Evolutionary conservation across 2,797 vertebrate genomes (phyloP).

Genomic region (Benthosema pterotum): DNA sequence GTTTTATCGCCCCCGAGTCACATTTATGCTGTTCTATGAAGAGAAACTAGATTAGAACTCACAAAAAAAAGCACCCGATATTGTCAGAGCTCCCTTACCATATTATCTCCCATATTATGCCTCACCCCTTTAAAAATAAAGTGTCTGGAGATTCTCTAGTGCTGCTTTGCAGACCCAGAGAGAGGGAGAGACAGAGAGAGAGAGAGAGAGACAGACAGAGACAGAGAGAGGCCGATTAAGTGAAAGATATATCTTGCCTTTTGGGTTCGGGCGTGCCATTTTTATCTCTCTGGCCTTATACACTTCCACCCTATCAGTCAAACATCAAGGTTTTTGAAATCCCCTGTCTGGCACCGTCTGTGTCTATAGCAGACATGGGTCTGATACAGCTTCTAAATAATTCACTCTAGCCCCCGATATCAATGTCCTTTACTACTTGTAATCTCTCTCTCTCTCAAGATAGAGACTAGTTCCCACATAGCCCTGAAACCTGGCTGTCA

Average conservation of each 20-base stretch:
- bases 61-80: background rate
- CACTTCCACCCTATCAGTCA: slow-evolving; percentile 39
- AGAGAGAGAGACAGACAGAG: too few species aligned
- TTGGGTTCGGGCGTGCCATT: slow-evolving; percentile 22
- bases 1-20: background rate
- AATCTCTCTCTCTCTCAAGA: slow-evolving; percentile 44
- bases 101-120: slow-evolving; percentile 3
- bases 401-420: slow-evolving; percentile 57
- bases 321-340: slow-evolving; percentile 54
- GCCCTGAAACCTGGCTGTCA: too few species aligned
- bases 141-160: slow-evolving; percentile 28
- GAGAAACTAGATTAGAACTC: slow-evolving; percentile 23
- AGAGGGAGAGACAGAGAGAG: too few species aligned
- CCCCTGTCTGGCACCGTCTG: slow-evolving; percentile 42
- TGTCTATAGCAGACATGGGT: slow-evolving; percentile 47
- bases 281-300: slow-evolving; percentile 23
- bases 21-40: background rate
- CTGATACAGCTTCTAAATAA: slow-evolving; percentile 68
- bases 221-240: slow-evolving; percentile 27
- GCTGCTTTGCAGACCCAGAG: slow-evolving; percentile 1
- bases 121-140: slow-evolving; percentile 8
- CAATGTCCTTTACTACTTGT: slow-evolving; percentile 46
- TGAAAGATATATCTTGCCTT: slow-evolving; percentile 26
- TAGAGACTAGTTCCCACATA: slow-evolving; percentile 39
- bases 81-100: too few species aligned